These are phyloP conservation scores for Dermolepida albohirtum DNA, from an alignment of 2,888 invertebrate species.

Conservation along the genomic window DNA sequence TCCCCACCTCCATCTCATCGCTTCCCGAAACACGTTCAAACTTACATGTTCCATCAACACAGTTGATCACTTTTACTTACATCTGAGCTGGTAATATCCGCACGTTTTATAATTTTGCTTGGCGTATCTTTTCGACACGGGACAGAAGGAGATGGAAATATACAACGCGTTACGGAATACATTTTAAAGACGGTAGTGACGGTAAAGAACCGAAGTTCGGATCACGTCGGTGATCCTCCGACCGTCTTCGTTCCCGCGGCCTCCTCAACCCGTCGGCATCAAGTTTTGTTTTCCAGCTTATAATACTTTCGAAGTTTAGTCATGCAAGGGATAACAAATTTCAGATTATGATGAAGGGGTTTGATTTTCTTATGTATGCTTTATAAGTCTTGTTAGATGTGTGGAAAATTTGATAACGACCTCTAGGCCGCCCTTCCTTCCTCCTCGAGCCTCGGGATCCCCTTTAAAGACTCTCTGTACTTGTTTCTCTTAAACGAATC, in stretches of 20 bases:
- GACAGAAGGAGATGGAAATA: slow-evolving; percentile 15
- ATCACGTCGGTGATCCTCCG: too few relatives aligned
- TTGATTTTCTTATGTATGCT: slow-evolving; percentile 49
- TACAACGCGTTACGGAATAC: background rate
- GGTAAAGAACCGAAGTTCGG: slow-evolving; percentile 34
- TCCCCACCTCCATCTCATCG: background rate
- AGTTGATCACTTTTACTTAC: slow-evolving; percentile 32
- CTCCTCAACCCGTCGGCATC: slow-evolving; percentile 51
- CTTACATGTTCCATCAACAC: slow-evolving; percentile 58
- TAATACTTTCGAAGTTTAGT: slow-evolving; percentile 63
- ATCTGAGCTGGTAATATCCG: slow-evolving; percentile 2
- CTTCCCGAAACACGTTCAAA: slow-evolving; percentile 47
- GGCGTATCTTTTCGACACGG: slow-evolving; percentile 15
- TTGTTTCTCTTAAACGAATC: slow-evolving; percentile 28
- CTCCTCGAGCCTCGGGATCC: background rate
- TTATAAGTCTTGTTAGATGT: slow-evolving; percentile 6
- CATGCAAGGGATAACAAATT: slow-evolving; percentile 64
- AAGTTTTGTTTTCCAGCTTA: slow-evolving; percentile 60
- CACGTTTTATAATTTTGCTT: background rate
- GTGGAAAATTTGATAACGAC: slow-evolving; percentile 34
- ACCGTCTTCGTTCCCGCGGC: background rate
- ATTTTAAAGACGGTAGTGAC: slow-evolving; percentile 11
- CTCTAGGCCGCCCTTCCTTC: background rate
- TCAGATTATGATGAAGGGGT: slow-evolving; percentile 58
- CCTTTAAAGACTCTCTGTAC: background rate